Evolutionary conservation across 2,797 vertebrate genomes (phyloP).

Genomic region (Anabas testudineus): DNA sequence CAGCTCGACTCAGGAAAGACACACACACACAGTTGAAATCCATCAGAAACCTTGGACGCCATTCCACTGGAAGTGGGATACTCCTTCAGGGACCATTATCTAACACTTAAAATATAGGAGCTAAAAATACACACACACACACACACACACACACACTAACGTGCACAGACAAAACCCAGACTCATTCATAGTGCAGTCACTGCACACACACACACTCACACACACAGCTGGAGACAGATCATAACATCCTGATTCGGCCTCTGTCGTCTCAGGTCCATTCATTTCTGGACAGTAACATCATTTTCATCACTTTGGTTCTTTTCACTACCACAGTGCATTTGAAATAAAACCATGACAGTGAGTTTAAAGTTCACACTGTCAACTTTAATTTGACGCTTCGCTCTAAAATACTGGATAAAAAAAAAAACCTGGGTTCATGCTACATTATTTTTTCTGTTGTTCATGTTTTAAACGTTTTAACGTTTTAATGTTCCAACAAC

Average conservation of each 20-base stretch:
- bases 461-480: too few relatives aligned
- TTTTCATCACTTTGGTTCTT: too few relatives aligned
- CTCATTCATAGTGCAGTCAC: slow-evolving; percentile 24
- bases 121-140: slow-evolving; percentile 49
- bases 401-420: too few relatives aligned
- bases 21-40: slow-evolving; percentile 31
- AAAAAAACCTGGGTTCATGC: too few relatives aligned
- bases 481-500: too few relatives aligned
- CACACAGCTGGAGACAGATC: not conserved
- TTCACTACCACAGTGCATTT: too few relatives aligned
- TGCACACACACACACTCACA: not conserved
- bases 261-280: not conserved
- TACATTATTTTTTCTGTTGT: too few relatives aligned
- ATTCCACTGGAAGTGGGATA: slow-evolving; percentile 52
- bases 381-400: too few relatives aligned
- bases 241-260: slow-evolving; percentile 18
- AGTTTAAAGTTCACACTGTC: too few relatives aligned
- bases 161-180: not conserved
- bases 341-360: too few relatives aligned
- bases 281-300: too few relatives aligned
- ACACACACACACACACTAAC: too few relatives aligned
- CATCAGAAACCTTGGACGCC: slow-evolving; percentile 31
- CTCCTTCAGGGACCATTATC: slow-evolving; percentile 60
- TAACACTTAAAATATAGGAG: slow-evolving; percentile 52
- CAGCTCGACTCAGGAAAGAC: slow-evolving; percentile 7